Evolutionary conservation across 2,113 vertebrate species (phyloP).

Genomic region (Ranitomeya variabilis): DNA sequence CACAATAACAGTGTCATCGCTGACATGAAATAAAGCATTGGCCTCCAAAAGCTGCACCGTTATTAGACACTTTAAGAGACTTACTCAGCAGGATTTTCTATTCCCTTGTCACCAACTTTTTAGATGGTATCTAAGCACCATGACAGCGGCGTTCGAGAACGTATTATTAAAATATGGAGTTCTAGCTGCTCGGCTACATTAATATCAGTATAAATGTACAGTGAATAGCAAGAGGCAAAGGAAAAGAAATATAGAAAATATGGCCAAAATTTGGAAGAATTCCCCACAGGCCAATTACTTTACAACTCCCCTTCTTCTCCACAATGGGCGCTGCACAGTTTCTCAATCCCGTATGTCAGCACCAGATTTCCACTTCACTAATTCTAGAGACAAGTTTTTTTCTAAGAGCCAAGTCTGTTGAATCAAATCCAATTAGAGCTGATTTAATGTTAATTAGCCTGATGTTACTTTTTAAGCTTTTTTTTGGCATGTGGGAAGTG

Average conservation of each 20-base stretch:
- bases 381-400: conserved; percentile 58
- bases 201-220: conserved; percentile 8
- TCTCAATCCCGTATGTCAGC: conserved; percentile 58
- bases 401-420: conserved; percentile 56
- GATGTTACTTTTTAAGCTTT: conserved; percentile 65
- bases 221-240: background rate
- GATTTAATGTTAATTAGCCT: conserved; percentile 67
- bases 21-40: background rate
- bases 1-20: background rate
- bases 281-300: conserved; percentile 42
- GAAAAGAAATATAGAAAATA: background rate
- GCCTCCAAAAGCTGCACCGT: background rate
- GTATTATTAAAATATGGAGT: background rate
- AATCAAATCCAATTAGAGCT: conserved; percentile 65
- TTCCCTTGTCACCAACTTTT: background rate
- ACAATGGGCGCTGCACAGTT: background rate
- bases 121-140: background rate
- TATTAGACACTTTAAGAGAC: background rate
- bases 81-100: background rate
- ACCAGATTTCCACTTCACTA: conserved; percentile 59
- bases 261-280: conserved; percentile 25
- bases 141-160: background rate
- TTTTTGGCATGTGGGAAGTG: conserved; percentile 60
- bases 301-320: conserved; percentile 7
- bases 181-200: background rate